Percentiles rank a stretch among this genome's conserved stretches.
These are phyloP conservation scores for Mercenaria mercenaria DNA, from an alignment of 1,140 invertebrate genomes.

Conservation along the genomic window DNA sequence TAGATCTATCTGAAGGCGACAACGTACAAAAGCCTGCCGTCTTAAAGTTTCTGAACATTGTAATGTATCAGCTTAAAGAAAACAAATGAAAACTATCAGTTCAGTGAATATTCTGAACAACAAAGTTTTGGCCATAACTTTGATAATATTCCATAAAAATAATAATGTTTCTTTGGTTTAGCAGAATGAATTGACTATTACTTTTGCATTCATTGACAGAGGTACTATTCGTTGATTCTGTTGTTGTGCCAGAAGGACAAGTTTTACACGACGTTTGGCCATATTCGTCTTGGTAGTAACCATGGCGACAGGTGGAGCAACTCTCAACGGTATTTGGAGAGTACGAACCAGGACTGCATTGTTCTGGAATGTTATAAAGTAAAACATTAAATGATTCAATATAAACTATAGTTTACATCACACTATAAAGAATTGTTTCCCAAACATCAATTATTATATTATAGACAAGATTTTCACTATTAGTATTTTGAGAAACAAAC, in stretches of 20 bases:
- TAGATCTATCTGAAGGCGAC: too few species aligned
- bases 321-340: background rate
- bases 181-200: background rate
- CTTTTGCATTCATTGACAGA: background rate
- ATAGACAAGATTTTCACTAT: background rate
- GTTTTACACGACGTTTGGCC: background rate
- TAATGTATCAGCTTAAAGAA: too few species aligned
- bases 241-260: slow-evolving; percentile 17
- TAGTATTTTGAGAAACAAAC: too few species aligned
- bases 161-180: too few species aligned
- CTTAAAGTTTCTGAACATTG: too few species aligned
- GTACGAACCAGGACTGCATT: background rate
- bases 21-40: too few species aligned
- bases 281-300: background rate
- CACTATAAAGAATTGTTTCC: background rate
- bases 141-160: too few species aligned
- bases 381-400: background rate
- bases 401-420: too few species aligned
- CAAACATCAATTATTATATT: too few species aligned
- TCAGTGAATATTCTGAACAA: too few species aligned
- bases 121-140: too few species aligned
- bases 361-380: background rate
- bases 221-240: background rate
- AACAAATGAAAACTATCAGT: too few species aligned
- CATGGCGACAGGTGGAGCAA: background rate